These are phyloP conservation scores for Junonia oenone DNA, from an alignment of 2,888 invertebrate species.

Conservation along the genomic window DNA sequence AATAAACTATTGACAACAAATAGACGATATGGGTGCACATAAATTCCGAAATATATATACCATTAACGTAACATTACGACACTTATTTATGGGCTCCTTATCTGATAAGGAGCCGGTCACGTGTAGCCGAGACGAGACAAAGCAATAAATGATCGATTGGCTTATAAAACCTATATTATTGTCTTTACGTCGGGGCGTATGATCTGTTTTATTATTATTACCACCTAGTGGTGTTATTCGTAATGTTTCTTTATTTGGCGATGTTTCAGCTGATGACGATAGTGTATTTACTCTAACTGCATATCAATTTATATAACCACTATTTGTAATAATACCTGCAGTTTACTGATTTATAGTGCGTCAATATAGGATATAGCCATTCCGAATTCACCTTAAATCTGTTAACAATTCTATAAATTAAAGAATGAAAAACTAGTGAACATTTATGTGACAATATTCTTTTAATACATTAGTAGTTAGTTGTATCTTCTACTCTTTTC, in stretches of 20 bases:
- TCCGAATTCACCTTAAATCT: too few species aligned
- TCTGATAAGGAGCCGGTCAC: slow-evolving; percentile 21
- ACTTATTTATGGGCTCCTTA: slow-evolving; percentile 23
- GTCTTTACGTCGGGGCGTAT: slow-evolving; percentile 21
- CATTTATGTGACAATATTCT: too few species aligned
- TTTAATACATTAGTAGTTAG: too few species aligned
- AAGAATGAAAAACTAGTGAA: too few species aligned
- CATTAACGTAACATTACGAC: slow-evolving; percentile 17
- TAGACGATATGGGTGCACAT: slow-evolving; percentile 13
- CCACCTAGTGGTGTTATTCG: not conserved
- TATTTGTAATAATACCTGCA: too few species aligned
- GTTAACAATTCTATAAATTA: too few species aligned
- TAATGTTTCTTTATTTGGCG: not conserved
- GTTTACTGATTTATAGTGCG: too few species aligned
- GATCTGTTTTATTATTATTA: slow-evolving; percentile 13
- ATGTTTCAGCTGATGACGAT: not conserved
- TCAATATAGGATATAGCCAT: too few species aligned
- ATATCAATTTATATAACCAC: too few species aligned
- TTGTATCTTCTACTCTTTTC: too few species aligned
- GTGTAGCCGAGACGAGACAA: slow-evolving; percentile 21
- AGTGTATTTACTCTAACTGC: too few species aligned
- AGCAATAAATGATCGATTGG: slow-evolving; percentile 29
- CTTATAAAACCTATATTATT: slow-evolving; percentile 25
- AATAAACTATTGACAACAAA: slow-evolving; percentile 3
- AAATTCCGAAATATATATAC: slow-evolving; percentile 24